phyloP scores from a whole-genome alignment of 2,888 invertebrate genomes.

The Trachelus iudaicus region DNA sequence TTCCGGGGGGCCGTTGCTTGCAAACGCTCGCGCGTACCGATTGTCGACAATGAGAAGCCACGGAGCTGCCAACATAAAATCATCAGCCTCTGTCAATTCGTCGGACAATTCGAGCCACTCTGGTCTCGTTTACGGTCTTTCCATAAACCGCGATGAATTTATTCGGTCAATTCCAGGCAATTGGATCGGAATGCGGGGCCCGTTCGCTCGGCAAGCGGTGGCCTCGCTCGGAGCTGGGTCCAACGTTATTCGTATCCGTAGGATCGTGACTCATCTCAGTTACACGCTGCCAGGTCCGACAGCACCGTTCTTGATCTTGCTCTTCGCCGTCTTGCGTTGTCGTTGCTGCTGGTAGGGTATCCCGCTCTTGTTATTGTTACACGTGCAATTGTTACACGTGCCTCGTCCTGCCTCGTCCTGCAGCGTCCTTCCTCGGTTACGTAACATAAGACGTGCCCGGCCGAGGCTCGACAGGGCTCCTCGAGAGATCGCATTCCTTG shows the following conservation, averaged over 20 bases:
- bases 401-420: neutral
- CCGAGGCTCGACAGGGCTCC: neutral
- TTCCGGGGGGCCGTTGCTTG: too few species aligned
- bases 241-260: neutral
- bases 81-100: too few species aligned
- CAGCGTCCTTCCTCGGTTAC: neutral
- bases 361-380: neutral
- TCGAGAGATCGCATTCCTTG: conserved; percentile 23
- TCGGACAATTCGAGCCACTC: too few species aligned
- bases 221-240: conserved; percentile 14
- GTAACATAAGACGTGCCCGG: neutral
- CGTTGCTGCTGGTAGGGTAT: too few species aligned
- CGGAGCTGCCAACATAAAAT: too few species aligned
- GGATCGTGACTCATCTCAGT: conserved; percentile 10
- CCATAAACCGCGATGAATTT: conserved; percentile 1
- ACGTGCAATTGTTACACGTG: neutral
- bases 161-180: conserved; percentile 50
- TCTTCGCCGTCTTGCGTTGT: too few species aligned
- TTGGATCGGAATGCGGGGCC: conserved; percentile 51
- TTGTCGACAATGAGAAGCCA: too few species aligned
- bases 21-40: too few species aligned
- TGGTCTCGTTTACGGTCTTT: too few species aligned
- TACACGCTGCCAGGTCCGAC: neutral
- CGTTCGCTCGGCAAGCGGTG: conserved; percentile 28
- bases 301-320: too few species aligned